Base-by-base conservation (phyloP, 2,113 vertebrate genomes). In the Campylomormyrus numenius region DNA sequence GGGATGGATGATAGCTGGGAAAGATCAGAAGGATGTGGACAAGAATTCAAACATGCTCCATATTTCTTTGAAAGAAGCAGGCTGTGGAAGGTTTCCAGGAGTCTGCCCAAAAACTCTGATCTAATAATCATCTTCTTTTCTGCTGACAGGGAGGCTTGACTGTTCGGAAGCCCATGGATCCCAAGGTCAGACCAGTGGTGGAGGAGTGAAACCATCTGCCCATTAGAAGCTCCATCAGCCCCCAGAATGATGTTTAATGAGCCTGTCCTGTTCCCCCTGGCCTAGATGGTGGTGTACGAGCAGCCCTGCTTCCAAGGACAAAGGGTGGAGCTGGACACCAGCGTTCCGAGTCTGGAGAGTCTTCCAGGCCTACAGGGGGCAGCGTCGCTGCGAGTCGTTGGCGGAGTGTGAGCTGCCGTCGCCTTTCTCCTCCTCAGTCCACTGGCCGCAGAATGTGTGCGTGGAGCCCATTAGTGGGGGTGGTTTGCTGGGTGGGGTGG, bases 261-360 rank as follows among this genome's bases (percentile, higher is more conserved):
- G 49, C 74, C 74, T 42, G n/a, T 70, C 6, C 15, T 10, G 94
- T 90, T 93, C 94, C 45, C 91, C 52, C 70, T 50, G 8, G 17
- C 24, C 80, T 83, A 98, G 97, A 92, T 98, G 88, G 92, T 97
- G 94, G 93, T 98, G 93, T 97, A 97, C 93, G 95, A 96, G 92
- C 95, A 94, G 93, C 88, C 91, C 19, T 90, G 93, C 77, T 97
- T 98, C 91, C 88, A 77, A 92, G 97, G 97, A 88, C 89, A 93
- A 89, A 91, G 92, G 88, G 95, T 93, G 92, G 96, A 97, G 88
- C 92, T 97, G 90, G 95, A 94, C 91, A 95, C 96, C 92, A 96
- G 97, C 88, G 90, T 93, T 86, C 90, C 93, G 91, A 94, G 93
- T 91, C 91, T 97, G 62, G 92, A 92, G 92, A 92, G 91, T 35